phyloP scores from a whole-genome alignment of 53 echinoderm and acorn worm species.

The Antedon mediterranea region DNA sequence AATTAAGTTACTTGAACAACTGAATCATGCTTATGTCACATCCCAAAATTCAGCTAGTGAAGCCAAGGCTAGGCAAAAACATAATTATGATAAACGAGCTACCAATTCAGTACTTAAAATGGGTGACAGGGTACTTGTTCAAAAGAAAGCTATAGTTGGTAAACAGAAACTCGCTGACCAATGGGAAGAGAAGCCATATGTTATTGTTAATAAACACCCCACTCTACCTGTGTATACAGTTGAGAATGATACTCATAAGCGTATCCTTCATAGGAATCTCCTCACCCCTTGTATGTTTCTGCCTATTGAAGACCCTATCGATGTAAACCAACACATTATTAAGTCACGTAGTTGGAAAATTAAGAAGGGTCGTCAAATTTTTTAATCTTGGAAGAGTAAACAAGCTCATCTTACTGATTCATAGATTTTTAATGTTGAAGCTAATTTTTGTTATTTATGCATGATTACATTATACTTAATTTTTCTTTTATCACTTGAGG shows the following conservation, averaged over 20 bases:
- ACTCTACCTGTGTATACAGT: neutral
- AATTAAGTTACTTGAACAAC: neutral
- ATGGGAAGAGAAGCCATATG: neutral
- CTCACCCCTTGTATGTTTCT: neutral
- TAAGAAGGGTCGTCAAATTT: neutral
- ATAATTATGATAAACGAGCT: neutral
- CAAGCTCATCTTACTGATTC: no score
- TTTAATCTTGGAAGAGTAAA: neutral
- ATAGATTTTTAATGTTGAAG: no score
- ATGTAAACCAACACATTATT: neutral
- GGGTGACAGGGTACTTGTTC: neutral
- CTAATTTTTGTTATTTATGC: no score
- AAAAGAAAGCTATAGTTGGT: neutral
- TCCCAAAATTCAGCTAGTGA: neutral
- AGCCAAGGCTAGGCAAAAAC: neutral
- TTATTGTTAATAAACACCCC: neutral
- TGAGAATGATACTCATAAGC: neutral
- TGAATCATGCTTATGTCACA: neutral
- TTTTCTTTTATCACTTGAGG: no score
- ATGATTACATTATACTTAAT: no score
- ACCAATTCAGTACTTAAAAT: neutral
- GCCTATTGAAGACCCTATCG: neutral
- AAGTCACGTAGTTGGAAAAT: neutral
- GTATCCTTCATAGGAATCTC: neutral
- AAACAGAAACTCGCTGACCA: neutral